Evolutionary conservation across 2,888 invertebrate genomes (phyloP).

Genomic region (Folsomia manolachei): DNA sequence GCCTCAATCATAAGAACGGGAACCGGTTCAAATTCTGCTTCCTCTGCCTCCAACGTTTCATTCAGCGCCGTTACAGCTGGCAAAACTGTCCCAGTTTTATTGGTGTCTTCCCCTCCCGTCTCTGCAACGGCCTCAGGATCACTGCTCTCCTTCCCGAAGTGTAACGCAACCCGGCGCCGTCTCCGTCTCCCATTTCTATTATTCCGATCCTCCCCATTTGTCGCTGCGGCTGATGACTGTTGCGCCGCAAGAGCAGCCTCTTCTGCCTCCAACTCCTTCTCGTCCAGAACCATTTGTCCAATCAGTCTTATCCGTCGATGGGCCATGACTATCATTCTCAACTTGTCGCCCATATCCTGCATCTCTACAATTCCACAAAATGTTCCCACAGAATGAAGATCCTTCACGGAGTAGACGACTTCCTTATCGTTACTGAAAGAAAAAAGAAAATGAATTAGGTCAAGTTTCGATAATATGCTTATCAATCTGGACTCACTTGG

Average conservation of each 20-base stretch:
- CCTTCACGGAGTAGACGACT: constrained; percentile 75
- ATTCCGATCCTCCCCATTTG: constrained; percentile 53
- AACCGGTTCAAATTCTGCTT: constrained; percentile 42
- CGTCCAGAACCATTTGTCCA: constrained; percentile 72
- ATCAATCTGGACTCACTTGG: constrained; percentile 62
- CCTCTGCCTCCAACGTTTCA: constrained; percentile 36
- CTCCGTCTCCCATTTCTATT: constrained; percentile 50
- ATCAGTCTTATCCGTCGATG: constrained; percentile 82
- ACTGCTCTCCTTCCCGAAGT: constrained; percentile 31
- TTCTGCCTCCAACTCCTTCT: constrained; percentile 28
- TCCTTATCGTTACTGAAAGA: constrained; percentile 72
- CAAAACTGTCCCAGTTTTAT: background rate
- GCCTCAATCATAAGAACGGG: constrained; percentile 84
- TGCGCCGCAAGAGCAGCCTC: constrained; percentile 61
- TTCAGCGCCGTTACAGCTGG: background rate
- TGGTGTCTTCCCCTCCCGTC: constrained; percentile 7
- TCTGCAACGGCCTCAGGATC: background rate
- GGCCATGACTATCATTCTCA: constrained; percentile 90
- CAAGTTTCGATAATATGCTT: constrained; percentile 7
- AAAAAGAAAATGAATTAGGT: constrained; percentile 12
- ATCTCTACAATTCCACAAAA: constrained; percentile 98
- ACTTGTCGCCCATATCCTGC: constrained; percentile 86
- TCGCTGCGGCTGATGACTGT: constrained; percentile 57
- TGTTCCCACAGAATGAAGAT: constrained; percentile 85
- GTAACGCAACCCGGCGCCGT: constrained; percentile 30